These are phyloP conservation scores for Amphibalanus amphitrite DNA, from an alignment of 1,140 invertebrate genomes.

Conservation along the genomic window DNA sequence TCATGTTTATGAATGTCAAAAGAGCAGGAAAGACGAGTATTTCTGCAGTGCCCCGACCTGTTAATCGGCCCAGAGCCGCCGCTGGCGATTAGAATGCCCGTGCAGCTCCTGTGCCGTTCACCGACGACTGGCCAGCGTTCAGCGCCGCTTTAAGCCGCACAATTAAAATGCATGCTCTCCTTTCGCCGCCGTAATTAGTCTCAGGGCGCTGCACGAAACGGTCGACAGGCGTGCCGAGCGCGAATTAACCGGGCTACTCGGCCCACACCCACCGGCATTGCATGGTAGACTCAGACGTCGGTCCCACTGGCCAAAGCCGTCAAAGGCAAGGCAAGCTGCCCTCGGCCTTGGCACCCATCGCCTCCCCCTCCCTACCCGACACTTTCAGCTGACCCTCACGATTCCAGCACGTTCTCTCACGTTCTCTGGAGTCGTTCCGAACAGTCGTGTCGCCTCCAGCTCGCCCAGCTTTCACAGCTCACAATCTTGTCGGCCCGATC, in stretches of 20 bases:
- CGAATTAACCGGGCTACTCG: not conserved
- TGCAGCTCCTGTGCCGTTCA: not conserved
- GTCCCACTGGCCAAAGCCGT: too few relatives aligned
- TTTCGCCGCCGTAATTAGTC: not conserved
- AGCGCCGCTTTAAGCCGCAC: too few relatives aligned
- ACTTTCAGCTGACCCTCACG: too few relatives aligned
- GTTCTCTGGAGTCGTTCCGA: not conserved
- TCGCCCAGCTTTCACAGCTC: not conserved
- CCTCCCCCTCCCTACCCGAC: too few relatives aligned
- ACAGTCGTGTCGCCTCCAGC: too few relatives aligned
- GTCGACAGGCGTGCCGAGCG: not conserved
- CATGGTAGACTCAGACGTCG: not conserved
- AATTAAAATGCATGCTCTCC: not conserved
- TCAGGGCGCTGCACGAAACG: not conserved
- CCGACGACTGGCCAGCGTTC: too few relatives aligned
- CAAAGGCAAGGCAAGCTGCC: too few relatives aligned
- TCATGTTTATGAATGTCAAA: constrained; percentile 1
- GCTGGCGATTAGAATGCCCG: not conserved
- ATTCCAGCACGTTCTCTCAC: too few relatives aligned
- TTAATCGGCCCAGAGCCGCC: not conserved
- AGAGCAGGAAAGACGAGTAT: not conserved
- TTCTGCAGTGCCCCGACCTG: not conserved
- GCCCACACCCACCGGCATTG: not conserved
- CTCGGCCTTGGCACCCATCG: too few relatives aligned
- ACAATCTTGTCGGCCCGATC: too few relatives aligned